Percentiles rank a stretch among this genome's conserved stretches.
Evolutionary conservation across 2,797 vertebrate genomes (phyloP).

Genomic region (Scleropages formosus): DNA sequence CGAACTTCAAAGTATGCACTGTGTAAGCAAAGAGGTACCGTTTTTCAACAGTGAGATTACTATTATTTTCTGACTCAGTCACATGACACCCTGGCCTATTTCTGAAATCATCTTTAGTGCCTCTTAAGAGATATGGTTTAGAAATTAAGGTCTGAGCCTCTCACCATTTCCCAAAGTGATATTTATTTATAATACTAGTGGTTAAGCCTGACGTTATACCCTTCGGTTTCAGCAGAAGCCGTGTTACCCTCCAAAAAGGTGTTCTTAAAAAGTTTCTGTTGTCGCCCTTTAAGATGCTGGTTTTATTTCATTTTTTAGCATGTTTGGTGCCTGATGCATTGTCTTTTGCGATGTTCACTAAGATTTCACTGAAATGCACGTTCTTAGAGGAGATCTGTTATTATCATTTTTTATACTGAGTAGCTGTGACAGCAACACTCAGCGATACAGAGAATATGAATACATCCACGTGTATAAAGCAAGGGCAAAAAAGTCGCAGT

Average conservation of each 20-base stretch:
- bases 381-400: no score
- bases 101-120: conserved; percentile 64
- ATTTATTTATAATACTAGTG: conserved; percentile 74
- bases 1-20: conserved; percentile 57
- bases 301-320: no score
- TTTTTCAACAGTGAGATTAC: conserved; percentile 59
- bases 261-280: conserved; percentile 76
- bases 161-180: conserved; percentile 75
- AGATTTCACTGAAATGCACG: no score
- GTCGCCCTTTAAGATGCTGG: no score
- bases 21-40: conserved; percentile 63
- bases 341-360: no score
- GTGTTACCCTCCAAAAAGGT: conserved; percentile 70
- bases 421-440: no score
- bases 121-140: conserved; percentile 62
- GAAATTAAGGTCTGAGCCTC: conserved; percentile 61
- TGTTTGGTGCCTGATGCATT: no score
- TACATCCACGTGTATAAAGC: no score
- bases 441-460: no score
- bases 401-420: no score
- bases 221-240: conserved; percentile 72
- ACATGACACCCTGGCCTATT: conserved; percentile 62
- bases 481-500: no score
- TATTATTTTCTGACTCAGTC: conserved; percentile 45
- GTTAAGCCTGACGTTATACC: conserved; percentile 69